phyloP scores from a whole-genome alignment of 1,140 invertebrate genomes.

The Scaptomyza hsui region DNA sequence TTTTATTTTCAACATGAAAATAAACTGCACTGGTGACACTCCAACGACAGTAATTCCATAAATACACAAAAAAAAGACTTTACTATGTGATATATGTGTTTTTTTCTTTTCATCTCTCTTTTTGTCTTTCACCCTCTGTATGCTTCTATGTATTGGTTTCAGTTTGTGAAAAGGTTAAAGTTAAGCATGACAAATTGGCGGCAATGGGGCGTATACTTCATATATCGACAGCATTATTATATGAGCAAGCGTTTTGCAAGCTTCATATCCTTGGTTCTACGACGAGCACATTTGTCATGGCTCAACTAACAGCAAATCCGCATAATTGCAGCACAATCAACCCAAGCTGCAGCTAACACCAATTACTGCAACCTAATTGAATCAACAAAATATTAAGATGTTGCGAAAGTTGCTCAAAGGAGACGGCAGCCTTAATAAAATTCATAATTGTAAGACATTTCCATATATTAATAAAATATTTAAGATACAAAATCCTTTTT shows the following conservation, averaged over 20 bases:
- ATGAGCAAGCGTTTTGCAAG: too few species aligned
- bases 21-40: conserved; percentile 49
- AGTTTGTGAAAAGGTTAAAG: conserved; percentile 61
- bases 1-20: conserved; percentile 43
- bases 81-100: conserved; percentile 27
- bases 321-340: conserved; percentile 29
- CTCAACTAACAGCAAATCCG: conserved; percentile 18
- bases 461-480: too few species aligned
- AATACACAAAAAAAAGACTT: conserved; percentile 50
- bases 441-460: not conserved
- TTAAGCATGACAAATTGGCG: conserved; percentile 70
- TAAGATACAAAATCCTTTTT: too few species aligned
- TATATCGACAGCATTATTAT: conserved; percentile 41
- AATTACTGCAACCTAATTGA: conserved; percentile 26
- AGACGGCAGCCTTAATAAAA: not conserved
- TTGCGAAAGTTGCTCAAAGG: not conserved
- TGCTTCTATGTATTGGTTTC: not conserved
- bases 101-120: not conserved
- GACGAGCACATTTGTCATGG: conserved; percentile 28
- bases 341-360: not conserved
- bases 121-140: not conserved
- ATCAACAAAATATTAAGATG: not conserved
- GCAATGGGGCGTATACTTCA: conserved; percentile 54
- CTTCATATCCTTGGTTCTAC: conserved; percentile 19
- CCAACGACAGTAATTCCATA: conserved; percentile 47